phyloP scores from a whole-genome alignment of 2,113 vertebrate species.

The Epinephelus lanceolatus region DNA sequence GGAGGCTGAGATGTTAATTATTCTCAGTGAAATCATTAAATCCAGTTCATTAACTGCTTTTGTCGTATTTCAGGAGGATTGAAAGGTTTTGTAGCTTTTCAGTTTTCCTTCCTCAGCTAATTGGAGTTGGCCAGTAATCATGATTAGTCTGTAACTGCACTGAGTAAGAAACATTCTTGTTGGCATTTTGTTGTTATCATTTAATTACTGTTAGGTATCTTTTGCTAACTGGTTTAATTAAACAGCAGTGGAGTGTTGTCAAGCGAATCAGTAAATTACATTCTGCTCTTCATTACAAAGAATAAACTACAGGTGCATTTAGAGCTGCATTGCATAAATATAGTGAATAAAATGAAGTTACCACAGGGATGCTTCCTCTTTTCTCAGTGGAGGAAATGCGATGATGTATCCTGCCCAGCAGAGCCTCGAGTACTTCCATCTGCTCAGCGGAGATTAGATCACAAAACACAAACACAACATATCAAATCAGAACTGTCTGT shows the following conservation, averaged over 20 bases:
- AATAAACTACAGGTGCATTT: not conserved
- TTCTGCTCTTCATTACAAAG: not conserved
- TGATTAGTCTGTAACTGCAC: slow-evolving; percentile 48
- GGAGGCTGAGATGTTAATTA: not conserved
- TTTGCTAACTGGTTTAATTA: slow-evolving; percentile 44
- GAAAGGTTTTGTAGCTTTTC: slow-evolving; percentile 11
- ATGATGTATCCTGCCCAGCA: slow-evolving; percentile 76
- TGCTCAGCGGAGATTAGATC: slow-evolving; percentile 35
- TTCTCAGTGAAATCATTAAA: slow-evolving; percentile 28
- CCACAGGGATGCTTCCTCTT: slow-evolving; percentile 81
- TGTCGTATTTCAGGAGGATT: slow-evolving; percentile 5
- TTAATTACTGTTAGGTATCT: slow-evolving; percentile 64
- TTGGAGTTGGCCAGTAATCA: slow-evolving; percentile 23
- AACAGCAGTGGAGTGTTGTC: not conserved
- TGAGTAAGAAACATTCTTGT: slow-evolving; percentile 12
- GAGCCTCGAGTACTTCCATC: slow-evolving; percentile 82
- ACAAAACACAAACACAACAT: not conserved
- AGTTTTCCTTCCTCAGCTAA: slow-evolving; percentile 29
- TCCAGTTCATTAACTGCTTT: slow-evolving; percentile 18
- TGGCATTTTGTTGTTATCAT: slow-evolving; percentile 62
- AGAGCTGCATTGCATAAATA: not conserved
- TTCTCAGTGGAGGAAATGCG: slow-evolving; percentile 76
- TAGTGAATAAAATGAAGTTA: slow-evolving; percentile 31
- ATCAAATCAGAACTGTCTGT: not conserved
- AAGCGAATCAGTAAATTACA: too few species aligned